These are phyloP conservation scores for Aquatica leii DNA, from an alignment of 2,888 invertebrate species.

Conservation along the genomic window DNA sequence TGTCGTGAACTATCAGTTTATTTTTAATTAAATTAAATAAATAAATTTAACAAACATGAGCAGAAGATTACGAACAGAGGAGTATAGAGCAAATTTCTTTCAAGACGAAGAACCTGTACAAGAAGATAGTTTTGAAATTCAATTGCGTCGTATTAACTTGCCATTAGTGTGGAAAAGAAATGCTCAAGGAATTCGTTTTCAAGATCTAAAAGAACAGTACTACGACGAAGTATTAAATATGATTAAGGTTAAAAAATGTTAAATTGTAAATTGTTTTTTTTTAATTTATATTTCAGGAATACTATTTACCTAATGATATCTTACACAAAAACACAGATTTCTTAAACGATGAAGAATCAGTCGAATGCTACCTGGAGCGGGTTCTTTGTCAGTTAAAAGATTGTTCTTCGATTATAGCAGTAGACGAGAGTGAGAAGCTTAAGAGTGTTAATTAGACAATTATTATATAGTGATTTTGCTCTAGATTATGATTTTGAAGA, in stretches of 20 bases:
- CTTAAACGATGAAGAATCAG: constrained; percentile 49
- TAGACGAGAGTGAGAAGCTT: constrained; percentile 44
- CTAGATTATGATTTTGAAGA: neutral
- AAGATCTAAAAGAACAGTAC: constrained; percentile 50
- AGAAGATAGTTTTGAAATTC: constrained; percentile 51
- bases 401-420: constrained; percentile 51
- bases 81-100: constrained; percentile 42
- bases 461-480: constrained; percentile 7
- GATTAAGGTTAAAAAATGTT: neutral
- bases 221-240: constrained; percentile 4
- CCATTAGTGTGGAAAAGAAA: constrained; percentile 53
- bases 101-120: constrained; percentile 52
- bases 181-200: constrained; percentile 49
- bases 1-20: no score
- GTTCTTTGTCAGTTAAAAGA: constrained; percentile 51
- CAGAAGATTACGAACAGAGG: constrained; percentile 51
- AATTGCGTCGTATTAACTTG: constrained; percentile 49
- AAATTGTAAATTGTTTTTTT: no score
- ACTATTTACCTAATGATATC: constrained; percentile 50
- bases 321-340: constrained; percentile 53
- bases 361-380: constrained; percentile 48
- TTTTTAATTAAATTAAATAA: no score
- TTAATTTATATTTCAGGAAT: constrained; percentile 41
- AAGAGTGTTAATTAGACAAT: neutral
- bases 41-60: constrained; percentile 47